phyloP scores from a whole-genome alignment of 2,888 invertebrate species.

The Platerodrilus igneus region DNA sequence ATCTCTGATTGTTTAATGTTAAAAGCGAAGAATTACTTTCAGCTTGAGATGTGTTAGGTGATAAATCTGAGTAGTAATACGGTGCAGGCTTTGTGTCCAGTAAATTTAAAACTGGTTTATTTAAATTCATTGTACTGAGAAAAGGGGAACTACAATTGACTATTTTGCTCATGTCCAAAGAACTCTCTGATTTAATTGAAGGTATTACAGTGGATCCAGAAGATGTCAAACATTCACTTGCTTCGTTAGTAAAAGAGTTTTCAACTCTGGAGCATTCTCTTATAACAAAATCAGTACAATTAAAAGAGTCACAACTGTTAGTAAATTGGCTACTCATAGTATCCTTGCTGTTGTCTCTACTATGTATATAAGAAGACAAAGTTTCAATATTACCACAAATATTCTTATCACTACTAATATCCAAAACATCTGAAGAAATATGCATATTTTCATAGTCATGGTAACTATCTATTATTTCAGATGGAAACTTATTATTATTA shows the following conservation, averaged over 20 bases:
- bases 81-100: conserved; percentile 60
- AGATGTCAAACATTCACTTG: conserved; percentile 36
- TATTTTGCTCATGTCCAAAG: too few relatives aligned
- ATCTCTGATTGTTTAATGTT: conserved; percentile 68
- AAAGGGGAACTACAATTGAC: conserved; percentile 29
- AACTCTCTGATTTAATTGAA: conserved; percentile 31
- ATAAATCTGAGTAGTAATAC: conserved; percentile 81
- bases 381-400: conserved; percentile 8
- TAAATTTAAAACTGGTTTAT: conserved; percentile 9
- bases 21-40: conserved; percentile 37
- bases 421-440: too few relatives aligned
- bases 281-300: conserved; percentile 36
- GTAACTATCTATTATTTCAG: conserved; percentile 17
- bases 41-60: conserved; percentile 39
- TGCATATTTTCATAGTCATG: conserved; percentile 44
- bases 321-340: conserved; percentile 20
- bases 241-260: conserved; percentile 39
- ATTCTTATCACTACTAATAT: conserved; percentile 13
- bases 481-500: not conserved
- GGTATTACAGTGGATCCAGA: conserved; percentile 39
- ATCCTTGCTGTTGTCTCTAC: conserved; percentile 29
- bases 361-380: conserved; percentile 20
- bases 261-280: conserved; percentile 38
- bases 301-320: conserved; percentile 27
- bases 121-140: conserved; percentile 24